Base-by-base conservation (phyloP, 1,140 invertebrate species). In the Lepidostoma basale region DNA sequence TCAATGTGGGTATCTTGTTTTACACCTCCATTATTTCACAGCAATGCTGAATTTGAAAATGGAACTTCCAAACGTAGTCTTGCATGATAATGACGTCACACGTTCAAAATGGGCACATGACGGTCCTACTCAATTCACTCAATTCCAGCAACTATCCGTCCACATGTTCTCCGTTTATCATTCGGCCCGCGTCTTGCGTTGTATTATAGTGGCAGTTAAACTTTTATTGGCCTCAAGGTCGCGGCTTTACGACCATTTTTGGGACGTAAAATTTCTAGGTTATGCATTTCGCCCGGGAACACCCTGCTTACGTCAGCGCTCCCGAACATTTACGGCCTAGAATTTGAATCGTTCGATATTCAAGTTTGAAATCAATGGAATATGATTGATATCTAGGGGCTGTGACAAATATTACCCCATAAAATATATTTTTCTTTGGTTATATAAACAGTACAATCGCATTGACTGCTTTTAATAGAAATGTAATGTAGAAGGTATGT, bases 201-300 rank as follows among this genome's bases (percentile, higher is more conserved):
- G 67, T 47, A 28, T 69, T 69, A 67, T 67, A 77, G 75, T 73
- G 77, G 78, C 81, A 79, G 81, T 83, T 84, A 84, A 84, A 84
- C 80, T 84, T 83, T 84, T 84, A 84, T 82, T 77, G 77, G 80
- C 65, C 77, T 67, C 82, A 84, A 84, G 82, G 82, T 83, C 82
- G 80, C 73, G 77, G 76, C 74, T 83, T 83, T 83, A 83, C 81
- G 82, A 80, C 82, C 80, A 81, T 82, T 83, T 79, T 81, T 74
- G 78, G 77, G 77, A 62, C 72, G 75, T 77, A 82, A 82, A 82
- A 81, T 80, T 83, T 81, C 66, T 72, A 68, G 59, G 59, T 67
- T 66, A 67, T 63, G 60, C 60, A 63, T 63, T 49, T 49, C 23
- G 26, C 25, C 26, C n/a, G 23, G 42, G 60, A 33, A 63, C 23